A percentile compares a stretch with the other conserved stretches of the same genome.
phyloP scores from a whole-genome alignment of 2,113 vertebrate species.

The Pseudorasbora parva region DNA sequence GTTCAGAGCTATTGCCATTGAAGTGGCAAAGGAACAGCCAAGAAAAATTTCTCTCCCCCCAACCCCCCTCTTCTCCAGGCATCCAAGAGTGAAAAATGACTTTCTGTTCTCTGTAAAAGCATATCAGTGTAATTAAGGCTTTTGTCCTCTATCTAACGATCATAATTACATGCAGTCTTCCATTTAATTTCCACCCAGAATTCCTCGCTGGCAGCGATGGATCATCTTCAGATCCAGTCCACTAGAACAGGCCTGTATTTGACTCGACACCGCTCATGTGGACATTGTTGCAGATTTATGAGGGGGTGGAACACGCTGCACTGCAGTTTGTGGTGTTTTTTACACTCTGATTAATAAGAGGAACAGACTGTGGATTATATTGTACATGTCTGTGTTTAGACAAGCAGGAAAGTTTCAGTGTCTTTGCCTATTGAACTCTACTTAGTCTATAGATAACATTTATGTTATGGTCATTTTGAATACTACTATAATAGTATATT shows the following conservation, averaged over 20 bases:
- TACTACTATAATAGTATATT: background rate
- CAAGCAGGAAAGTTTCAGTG: background rate
- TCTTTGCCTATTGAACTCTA: background rate
- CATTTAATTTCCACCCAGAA: conserved; percentile 37
- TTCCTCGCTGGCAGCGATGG: conserved; percentile 2
- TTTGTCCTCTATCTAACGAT: conserved; percentile 24
- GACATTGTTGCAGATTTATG: conserved; percentile 28
- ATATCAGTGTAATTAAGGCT: conserved; percentile 30
- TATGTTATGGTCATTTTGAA: background rate
- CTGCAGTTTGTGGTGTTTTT: background rate
- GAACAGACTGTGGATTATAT: conserved; percentile 36
- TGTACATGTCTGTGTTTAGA: conserved; percentile 25
- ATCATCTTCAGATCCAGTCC: conserved; percentile 22
- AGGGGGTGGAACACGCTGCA: background rate
- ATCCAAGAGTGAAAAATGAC: background rate
- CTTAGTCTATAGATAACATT: background rate
- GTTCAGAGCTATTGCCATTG: conserved; percentile 60
- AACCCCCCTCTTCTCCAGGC: background rate
- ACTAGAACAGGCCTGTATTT: conserved; percentile 8
- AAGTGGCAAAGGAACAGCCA: conserved; percentile 52
- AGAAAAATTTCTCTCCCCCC: conserved; percentile 19
- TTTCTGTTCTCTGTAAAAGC: conserved; percentile 15
- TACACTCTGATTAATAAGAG: conserved; percentile 29
- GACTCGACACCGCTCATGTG: background rate
- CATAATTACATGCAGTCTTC: conserved; percentile 19